Conservation (phyloP, 2,797 vertebrate genomes). For the Cirrhinus mrigala region DNA sequence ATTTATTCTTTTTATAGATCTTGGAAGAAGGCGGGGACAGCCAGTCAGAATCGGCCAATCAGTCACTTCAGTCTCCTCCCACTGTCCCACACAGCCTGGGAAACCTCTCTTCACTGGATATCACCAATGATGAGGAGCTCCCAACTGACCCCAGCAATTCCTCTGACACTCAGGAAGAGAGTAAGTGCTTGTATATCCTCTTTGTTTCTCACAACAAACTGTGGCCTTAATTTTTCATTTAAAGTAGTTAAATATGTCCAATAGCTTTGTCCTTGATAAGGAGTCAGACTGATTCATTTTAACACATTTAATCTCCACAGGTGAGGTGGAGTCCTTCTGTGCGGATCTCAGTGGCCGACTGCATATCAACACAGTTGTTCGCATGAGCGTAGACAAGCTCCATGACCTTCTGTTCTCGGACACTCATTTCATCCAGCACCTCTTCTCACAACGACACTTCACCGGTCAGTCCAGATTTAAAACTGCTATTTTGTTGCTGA, state of each 20-base stretch:
- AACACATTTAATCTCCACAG: conserved; percentile 59
- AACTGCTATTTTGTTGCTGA: background rate
- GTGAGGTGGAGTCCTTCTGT: conserved; percentile 87
- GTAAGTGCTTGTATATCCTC: conserved; percentile 71
- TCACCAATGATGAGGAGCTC: conserved; percentile 87
- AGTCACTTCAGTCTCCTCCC: conserved; percentile 72
- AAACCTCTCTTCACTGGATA: conserved; percentile 83
- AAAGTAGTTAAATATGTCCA: background rate
- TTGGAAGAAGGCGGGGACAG: conserved; percentile 80
- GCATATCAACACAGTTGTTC: conserved; percentile 84
- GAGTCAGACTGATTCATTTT: background rate
- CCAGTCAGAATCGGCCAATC: conserved; percentile 81
- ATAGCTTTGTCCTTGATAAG: background rate
- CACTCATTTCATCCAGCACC: conserved; percentile 86
- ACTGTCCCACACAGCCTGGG: conserved; percentile 75
- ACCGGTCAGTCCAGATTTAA: conserved; percentile 77
- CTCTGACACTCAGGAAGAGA: conserved; percentile 89
- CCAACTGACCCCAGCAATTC: conserved; percentile 91
- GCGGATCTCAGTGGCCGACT: conserved; percentile 83
- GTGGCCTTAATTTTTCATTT: background rate
- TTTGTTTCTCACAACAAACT: background rate
- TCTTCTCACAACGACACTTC: conserved; percentile 88
- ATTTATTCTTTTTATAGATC: conserved; percentile 69
- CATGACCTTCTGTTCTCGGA: conserved; percentile 91
- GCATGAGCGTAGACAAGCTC: conserved; percentile 86